A percentile compares a stretch with the other conserved stretches of the same genome.
Conservation (phyloP, 2,113 vertebrate species). For the Dipodomys merriami region DNA sequence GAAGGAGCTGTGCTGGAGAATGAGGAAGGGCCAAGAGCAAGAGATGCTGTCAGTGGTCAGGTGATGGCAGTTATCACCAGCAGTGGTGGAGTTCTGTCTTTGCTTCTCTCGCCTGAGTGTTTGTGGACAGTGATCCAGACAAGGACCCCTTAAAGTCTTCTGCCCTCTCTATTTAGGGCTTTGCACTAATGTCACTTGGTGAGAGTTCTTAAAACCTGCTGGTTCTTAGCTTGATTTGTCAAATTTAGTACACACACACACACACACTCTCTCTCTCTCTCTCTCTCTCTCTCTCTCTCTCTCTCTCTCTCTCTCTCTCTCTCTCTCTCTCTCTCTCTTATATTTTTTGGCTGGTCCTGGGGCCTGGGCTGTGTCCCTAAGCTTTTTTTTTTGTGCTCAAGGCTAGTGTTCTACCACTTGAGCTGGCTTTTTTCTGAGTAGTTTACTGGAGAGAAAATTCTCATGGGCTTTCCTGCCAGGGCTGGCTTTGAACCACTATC, state of each 20-base stretch:
- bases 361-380: too few relatives aligned
- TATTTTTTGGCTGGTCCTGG: background rate
- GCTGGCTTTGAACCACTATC: too few relatives aligned
- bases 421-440: too few relatives aligned
- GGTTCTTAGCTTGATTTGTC: background rate
- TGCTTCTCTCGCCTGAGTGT: background rate
- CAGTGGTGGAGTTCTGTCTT: fast-evolving
- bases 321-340: too few relatives aligned
- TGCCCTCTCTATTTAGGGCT: background rate
- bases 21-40: too few relatives aligned
- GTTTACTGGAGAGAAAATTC: too few relatives aligned
- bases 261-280: too few relatives aligned
- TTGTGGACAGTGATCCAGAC: background rate
- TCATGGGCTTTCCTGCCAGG: too few relatives aligned
- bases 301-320: too few relatives aligned
- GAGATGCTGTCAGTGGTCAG: background rate
- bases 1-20: background rate
- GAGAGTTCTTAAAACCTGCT: background rate
- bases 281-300: too few relatives aligned
- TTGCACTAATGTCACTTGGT: background rate
- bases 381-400: too few relatives aligned
- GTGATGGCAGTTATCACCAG: background rate
- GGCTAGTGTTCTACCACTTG: too few relatives aligned
- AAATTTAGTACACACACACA: background rate
- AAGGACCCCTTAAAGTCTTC: background rate